These are phyloP conservation scores for Spodoptera litura DNA, from an alignment of 1,140 invertebrate genomes.

Conservation along the genomic window DNA sequence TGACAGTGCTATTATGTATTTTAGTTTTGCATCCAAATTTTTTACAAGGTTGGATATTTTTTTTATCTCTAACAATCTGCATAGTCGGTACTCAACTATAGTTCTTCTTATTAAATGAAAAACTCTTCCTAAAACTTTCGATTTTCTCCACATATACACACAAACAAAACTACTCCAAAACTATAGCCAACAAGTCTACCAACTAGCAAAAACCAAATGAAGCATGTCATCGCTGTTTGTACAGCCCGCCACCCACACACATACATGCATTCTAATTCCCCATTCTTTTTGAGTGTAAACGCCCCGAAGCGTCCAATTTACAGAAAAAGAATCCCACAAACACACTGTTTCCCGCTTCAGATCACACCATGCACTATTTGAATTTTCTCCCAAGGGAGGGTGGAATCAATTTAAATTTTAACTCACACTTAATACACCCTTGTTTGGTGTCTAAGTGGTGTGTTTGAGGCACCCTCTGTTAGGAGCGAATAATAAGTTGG, in stretches of 20 bases:
- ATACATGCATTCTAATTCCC: constrained; percentile 63
- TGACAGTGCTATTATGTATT: too few species aligned
- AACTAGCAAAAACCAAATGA: constrained; percentile 70
- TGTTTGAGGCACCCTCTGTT: constrained; percentile 83
- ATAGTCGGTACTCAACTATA: too few species aligned
- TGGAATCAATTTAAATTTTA: constrained; percentile 86
- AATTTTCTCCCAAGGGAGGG: constrained; percentile 82
- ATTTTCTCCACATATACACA: neutral
- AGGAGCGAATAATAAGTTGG: constrained; percentile 82
- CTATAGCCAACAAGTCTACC: constrained; percentile 18
- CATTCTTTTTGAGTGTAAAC: constrained; percentile 77
- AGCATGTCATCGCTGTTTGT: constrained; percentile 71
- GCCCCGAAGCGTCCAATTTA: constrained; percentile 82
- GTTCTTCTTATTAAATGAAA: too few species aligned
- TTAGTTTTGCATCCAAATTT: too few species aligned
- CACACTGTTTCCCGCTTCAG: constrained; percentile 77
- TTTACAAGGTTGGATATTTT: too few species aligned
- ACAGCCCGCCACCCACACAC: constrained; percentile 59
- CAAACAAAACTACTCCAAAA: neutral
- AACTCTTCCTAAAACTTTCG: too few species aligned
- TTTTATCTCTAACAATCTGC: too few species aligned
- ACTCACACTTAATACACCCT: constrained; percentile 86
- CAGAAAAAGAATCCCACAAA: constrained; percentile 83
- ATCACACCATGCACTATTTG: constrained; percentile 84
- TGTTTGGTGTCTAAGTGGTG: constrained; percentile 86